Percentiles rank a stretch among this genome's conserved stretches.
Evolutionary conservation across 2,888 invertebrate species (phyloP).

Genomic region (Drosophila formosana): DNA sequence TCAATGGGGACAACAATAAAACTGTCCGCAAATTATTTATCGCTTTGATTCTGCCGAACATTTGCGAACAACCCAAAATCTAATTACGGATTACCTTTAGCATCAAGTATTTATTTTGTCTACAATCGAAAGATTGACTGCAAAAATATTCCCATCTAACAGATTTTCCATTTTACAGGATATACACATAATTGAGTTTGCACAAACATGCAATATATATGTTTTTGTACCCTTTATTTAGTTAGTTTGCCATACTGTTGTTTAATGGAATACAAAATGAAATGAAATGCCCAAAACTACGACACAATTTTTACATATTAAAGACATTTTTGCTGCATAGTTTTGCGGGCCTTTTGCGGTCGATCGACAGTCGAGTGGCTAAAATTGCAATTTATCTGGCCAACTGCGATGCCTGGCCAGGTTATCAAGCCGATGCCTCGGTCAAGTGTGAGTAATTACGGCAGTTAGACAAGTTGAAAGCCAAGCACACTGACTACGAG

Average conservation of each 20-base stretch:
- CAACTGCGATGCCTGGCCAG: conserved; percentile 11
- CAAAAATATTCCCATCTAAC: neutral
- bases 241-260: neutral
- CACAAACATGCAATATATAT: too few species aligned
- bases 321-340: conserved; percentile 5
- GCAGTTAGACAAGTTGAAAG: conserved; percentile 64
- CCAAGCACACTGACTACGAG: conserved; percentile 28
- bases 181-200: neutral
- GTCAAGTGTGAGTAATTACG: conserved; percentile 76
- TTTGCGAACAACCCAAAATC: conserved; percentile 1
- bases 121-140: neutral
- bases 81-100: conserved; percentile 21
- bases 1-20: conserved; percentile 51
- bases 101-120: neutral
- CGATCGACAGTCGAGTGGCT: conserved; percentile 35
- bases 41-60: conserved; percentile 19
- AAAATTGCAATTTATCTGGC: conserved; percentile 62
- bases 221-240: neutral
- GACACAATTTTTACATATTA: neutral
- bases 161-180: neutral
- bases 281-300: neutral
- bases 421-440: conserved; percentile 42
- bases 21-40: conserved; percentile 57
- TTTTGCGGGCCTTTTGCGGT: conserved; percentile 20
- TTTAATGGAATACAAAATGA: neutral